Evolutionary conservation across 2,113 vertebrate species (phyloP), one percentile per base, ranked within the genome.

Genomic region (Atrichornis clamosus): DNA sequence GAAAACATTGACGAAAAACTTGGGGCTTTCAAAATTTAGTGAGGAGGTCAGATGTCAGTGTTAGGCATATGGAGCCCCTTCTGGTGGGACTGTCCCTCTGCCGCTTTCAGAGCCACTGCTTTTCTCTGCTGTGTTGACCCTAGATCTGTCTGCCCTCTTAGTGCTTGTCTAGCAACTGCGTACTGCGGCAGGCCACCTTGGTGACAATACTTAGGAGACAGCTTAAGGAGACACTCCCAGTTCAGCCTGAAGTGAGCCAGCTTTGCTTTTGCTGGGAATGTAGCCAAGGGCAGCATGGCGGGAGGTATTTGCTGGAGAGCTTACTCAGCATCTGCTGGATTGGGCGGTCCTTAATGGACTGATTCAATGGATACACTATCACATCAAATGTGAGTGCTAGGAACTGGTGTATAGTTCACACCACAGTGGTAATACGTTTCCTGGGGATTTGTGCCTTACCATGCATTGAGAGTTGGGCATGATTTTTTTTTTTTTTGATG

Each of bases 271-370:
- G 8, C 22, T 63, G 22, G 24, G 28, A 64, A 6, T 4, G 49
- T 23, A 88, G 50, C 26, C 46, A 37, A 0, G 0, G 41, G 50
- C 37, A 80, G 50, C 26, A 16, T 3, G 5, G 4, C 73, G 37
- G 28, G 37, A 88, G 39, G 21, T 67, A 5, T 85, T 76, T 86
- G 13, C 79, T 89, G 53, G 89, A 64, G 41, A 42, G 56, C 22
- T 87, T 79, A 63, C 77, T 87, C 41, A 86, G 70, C 53, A 49
- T n/a, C 46, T 35, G 22, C 65, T 94, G 58, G 18, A 27, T 19
- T 37, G 62, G 74, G 32, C 30, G 53, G 30, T 84, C 49, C 15
- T 60, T 64, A 64, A 75, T 76, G 58, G 39, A 55, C 39, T 75
- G 69, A 24, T 72, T 13, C 22, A 89, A 64, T 52, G 22, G 53